These are phyloP conservation scores for Scaptomyza parva DNA, from an alignment of 2,888 invertebrate genomes.

Conservation along the genomic window DNA sequence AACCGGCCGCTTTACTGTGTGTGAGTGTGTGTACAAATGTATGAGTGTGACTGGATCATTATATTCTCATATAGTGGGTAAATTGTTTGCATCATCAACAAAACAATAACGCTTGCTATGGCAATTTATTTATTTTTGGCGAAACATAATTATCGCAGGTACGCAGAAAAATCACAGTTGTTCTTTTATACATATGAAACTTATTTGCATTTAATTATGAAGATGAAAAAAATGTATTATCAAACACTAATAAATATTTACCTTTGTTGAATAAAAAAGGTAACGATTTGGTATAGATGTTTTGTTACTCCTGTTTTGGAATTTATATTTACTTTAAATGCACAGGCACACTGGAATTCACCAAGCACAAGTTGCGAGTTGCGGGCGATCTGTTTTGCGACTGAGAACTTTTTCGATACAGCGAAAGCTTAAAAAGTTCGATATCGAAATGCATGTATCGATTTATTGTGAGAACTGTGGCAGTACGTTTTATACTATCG, in stretches of 20 bases:
- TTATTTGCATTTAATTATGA: not conserved
- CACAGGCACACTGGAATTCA: conserved; percentile 65
- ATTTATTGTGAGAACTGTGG: not conserved
- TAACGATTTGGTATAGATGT: conserved; percentile 30
- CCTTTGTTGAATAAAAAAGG: conserved; percentile 42
- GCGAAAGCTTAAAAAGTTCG: conserved; percentile 14
- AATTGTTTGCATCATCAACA: conserved; percentile 64
- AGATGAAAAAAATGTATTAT: not conserved
- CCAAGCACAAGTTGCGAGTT: conserved; percentile 34
- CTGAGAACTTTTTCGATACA: conserved; percentile 40
- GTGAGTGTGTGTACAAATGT: conserved; percentile 16
- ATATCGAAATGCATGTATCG: conserved; percentile 30
- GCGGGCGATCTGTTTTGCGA: conserved; percentile 59
- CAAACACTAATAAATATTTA: conserved; percentile 29
- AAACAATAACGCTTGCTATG: conserved; percentile 20
- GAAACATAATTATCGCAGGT: conserved; percentile 2
- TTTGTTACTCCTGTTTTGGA: conserved; percentile 69
- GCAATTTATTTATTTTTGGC: conserved; percentile 10
- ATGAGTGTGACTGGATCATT: conserved; percentile 23
- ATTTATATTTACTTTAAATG: conserved; percentile 61
- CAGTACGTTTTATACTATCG: conserved; percentile 21
- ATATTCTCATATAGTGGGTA: conserved; percentile 41
- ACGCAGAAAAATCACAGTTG: conserved; percentile 1
- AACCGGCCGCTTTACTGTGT: conserved; percentile 35
- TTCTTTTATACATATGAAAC: conserved; percentile 1